phyloP scores from a whole-genome alignment of 2,888 invertebrate genomes.

The Ophion ventricosus region DNA sequence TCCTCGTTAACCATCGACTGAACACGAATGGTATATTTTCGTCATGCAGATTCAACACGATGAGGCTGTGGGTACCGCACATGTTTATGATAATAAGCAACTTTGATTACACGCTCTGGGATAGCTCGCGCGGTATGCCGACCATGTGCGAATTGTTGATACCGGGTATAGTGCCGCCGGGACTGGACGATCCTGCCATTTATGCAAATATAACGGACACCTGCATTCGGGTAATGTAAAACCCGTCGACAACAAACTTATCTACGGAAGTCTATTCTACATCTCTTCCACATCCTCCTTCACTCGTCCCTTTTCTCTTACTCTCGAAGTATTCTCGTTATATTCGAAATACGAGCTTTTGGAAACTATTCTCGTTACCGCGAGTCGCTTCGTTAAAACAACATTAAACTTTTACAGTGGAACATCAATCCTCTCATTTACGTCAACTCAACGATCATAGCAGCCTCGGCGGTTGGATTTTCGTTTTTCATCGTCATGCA shows the following conservation, averaged over 20 bases:
- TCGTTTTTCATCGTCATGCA: conserved; percentile 74
- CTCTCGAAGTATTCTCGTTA: conserved; percentile 32
- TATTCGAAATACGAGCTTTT: conserved; percentile 27
- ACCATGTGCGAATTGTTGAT: conserved; percentile 83
- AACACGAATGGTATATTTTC: conserved; percentile 30
- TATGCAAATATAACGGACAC: conserved; percentile 67
- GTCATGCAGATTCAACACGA: conserved; percentile 84
- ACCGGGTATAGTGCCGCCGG: conserved; percentile 64
- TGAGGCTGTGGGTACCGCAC: conserved; percentile 86
- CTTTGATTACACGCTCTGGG: conserved; percentile 75
- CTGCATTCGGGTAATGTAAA: conserved; percentile 68
- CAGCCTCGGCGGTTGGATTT: conserved; percentile 76
- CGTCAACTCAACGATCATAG: conserved; percentile 80
- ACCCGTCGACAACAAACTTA: conserved; percentile 41
- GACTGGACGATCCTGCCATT: conserved; percentile 64
- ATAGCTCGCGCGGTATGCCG: conserved; percentile 75
- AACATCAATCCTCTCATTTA: conserved; percentile 74
- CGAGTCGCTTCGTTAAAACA: conserved; percentile 51
- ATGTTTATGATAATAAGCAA: conserved; percentile 86
- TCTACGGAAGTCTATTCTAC: conserved; percentile 14
- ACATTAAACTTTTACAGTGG: conserved; percentile 74
- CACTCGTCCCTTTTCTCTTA: conserved; percentile 61
- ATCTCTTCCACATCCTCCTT: conserved; percentile 9
- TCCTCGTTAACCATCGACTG: conserved; percentile 14
- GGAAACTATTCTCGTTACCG: conserved; percentile 58